Evolutionary conservation across 2,888 invertebrate species (phyloP).

Genomic region (Pseudanteris insignis): DNA sequence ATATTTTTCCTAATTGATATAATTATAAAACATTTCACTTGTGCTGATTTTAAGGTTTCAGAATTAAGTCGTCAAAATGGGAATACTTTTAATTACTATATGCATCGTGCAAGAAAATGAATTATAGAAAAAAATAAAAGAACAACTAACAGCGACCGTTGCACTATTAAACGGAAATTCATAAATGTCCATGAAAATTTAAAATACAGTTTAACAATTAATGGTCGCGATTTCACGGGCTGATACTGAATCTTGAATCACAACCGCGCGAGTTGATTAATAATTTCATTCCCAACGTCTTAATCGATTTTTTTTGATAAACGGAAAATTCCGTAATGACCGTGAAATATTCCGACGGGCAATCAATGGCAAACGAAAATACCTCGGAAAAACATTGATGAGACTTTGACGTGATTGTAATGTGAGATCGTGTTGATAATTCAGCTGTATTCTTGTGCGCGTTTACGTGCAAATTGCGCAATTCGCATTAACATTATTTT

Average conservation of each 20-base stretch:
- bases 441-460: slow-evolving; percentile 13
- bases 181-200: too few relatives aligned
- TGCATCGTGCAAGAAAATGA: too few relatives aligned
- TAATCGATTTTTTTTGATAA: slow-evolving; percentile 3
- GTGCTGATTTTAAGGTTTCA: too few relatives aligned
- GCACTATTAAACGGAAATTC: too few relatives aligned
- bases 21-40: too few relatives aligned
- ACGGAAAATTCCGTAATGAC: slow-evolving; percentile 29
- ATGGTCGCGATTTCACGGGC: too few relatives aligned
- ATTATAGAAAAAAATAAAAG: too few relatives aligned
- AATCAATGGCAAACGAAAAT: slow-evolving; percentile 21
- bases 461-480: slow-evolving; percentile 17
- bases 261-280: neutral
- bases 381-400: slow-evolving; percentile 36
- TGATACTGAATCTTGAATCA: neutral
- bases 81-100: neutral
- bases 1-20: too few relatives aligned
- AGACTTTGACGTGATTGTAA: slow-evolving; percentile 25
- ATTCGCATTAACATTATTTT: too few relatives aligned
- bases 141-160: too few relatives aligned
- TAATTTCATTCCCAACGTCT: neutral
- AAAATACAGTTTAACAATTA: too few relatives aligned
- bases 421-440: slow-evolving; percentile 28
- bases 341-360: slow-evolving; percentile 21
- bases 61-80: too few relatives aligned